Conservation (phyloP, 2,888 invertebrate species). For the Actias luna region DNA sequence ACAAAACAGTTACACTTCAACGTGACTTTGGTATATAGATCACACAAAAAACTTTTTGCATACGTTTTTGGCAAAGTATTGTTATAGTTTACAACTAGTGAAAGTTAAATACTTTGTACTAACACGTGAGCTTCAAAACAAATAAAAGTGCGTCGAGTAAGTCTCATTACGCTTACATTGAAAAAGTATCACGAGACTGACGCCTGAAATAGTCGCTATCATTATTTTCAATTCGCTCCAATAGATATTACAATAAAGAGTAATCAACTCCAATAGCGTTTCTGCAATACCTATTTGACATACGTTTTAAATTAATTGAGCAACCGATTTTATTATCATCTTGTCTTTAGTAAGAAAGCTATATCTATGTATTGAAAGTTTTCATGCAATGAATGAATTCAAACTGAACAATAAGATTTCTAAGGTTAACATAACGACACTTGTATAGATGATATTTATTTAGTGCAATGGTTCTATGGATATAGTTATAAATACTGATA, state of each 20-base stretch:
- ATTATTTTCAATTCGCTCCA: conserved; percentile 44
- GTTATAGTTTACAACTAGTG: conserved; percentile 58
- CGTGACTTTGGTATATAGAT: conserved; percentile 61
- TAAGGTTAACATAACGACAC: background rate
- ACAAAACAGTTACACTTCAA: conserved; percentile 43
- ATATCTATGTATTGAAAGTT: conserved; percentile 20
- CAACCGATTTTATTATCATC: conserved; percentile 26
- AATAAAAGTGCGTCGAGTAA: conserved; percentile 28
- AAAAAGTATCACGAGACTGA: conserved; percentile 36
- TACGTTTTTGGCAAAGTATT: conserved; percentile 59
- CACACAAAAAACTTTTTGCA: conserved; percentile 61
- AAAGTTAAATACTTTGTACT: conserved; percentile 48
- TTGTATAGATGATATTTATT: background rate
- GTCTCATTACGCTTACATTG: conserved; percentile 34
- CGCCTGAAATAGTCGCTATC: conserved; percentile 29
- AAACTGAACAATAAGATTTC: background rate
- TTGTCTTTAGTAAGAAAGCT: conserved; percentile 16
- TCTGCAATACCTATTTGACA: conserved; percentile 27
- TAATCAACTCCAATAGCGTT: conserved; percentile 37
- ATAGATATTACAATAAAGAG: conserved; percentile 45
- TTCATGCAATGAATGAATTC: conserved; percentile 16
- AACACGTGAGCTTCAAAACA: conserved; percentile 25
- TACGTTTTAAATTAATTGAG: conserved; percentile 29
- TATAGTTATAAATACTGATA: background rate
- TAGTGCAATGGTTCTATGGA: background rate